phyloP scores from a whole-genome alignment of 2,113 vertebrate genomes.

The Odontophorus gujanensis region DNA sequence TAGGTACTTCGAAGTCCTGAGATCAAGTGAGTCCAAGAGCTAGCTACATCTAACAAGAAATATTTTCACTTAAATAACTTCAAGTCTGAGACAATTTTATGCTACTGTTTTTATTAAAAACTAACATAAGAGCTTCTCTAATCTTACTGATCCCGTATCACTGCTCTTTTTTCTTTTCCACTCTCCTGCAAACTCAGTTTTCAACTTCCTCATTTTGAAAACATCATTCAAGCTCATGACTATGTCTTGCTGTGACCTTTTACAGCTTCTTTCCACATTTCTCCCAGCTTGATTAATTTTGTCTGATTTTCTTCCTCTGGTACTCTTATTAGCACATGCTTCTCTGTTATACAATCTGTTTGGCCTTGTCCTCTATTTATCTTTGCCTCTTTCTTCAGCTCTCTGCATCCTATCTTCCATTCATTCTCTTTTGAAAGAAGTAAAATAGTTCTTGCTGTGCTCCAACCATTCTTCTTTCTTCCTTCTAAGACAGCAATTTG shows the following conservation, averaged over 20 bases:
- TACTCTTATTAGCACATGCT: neutral
- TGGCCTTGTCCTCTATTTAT: conserved; percentile 9
- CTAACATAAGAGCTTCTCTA: neutral
- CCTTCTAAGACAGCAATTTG: neutral
- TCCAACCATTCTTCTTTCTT: neutral
- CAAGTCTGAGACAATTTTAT: accelerated
- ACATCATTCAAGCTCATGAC: neutral
- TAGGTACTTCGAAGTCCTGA: neutral
- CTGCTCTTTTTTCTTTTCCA: neutral
- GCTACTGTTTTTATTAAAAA: neutral
- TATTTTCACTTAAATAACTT: neutral
- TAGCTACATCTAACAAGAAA: neutral
- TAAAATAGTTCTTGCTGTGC: neutral
- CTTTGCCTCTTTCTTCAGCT: neutral
- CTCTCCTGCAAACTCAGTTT: neutral
- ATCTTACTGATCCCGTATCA: neutral
- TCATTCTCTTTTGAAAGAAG: neutral
- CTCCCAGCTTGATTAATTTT: conserved; percentile 34
- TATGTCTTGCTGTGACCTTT: neutral
- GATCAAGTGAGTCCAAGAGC: neutral
- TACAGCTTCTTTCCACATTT: neutral
- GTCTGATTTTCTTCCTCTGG: neutral
- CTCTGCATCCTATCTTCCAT: neutral
- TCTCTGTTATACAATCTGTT: neutral
- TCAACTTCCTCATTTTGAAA: neutral